Base-by-base conservation (phyloP, 2,888 invertebrate species). In the Salpingus planirostris region DNA sequence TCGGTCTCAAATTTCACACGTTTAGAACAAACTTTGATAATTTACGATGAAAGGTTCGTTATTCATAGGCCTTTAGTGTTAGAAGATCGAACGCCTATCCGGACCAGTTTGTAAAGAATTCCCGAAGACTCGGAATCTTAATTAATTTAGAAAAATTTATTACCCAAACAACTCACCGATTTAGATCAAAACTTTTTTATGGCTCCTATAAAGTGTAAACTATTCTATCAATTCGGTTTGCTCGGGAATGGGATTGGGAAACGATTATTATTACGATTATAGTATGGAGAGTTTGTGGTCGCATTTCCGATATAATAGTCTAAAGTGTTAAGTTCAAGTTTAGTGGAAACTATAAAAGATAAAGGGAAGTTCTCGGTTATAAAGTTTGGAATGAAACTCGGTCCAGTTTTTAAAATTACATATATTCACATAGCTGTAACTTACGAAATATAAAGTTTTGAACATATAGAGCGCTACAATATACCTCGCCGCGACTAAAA, bases 341-440 rank as follows among this genome's bases (percentile, higher is more conserved):
- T n/a, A n/a, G n/a, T n/a, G n/a, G n/a, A n/a, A n/a, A n/a, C n/a
- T n/a, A n/a, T n/a, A n/a, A n/a, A n/a, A n/a, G n/a, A n/a, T n/a
- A n/a, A n/a, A n/a, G n/a, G n/a, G n/a, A n/a, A n/a, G n/a, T n/a
- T n/a, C n/a, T n/a, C n/a, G n/a, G n/a, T n/a, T n/a, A n/a, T n/a
- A n/a, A n/a, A n/a, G n/a, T n/a, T n/a, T n/a, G n/a, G n/a, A n/a
- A n/a, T n/a, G n/a, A n/a, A n/a, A n/a, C n/a, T n/a, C n/a, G n/a
- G 24, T 26, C 26, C 12, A 2, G 2, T 15, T 42, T 49, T 55
- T 50, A 48, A 54, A 52, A 54, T 53, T 52, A 54, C 49, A 54
- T 57, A 50, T 57, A 57, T 55, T 57, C 55, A 57, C 51, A 54
- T 55, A 55, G 53, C 53, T 49, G 51, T 53, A 54, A 51, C 47